These are phyloP conservation scores for Xiphorhynchus elegans DNA, from an alignment of 2,113 vertebrate species.

Conservation along the genomic window DNA sequence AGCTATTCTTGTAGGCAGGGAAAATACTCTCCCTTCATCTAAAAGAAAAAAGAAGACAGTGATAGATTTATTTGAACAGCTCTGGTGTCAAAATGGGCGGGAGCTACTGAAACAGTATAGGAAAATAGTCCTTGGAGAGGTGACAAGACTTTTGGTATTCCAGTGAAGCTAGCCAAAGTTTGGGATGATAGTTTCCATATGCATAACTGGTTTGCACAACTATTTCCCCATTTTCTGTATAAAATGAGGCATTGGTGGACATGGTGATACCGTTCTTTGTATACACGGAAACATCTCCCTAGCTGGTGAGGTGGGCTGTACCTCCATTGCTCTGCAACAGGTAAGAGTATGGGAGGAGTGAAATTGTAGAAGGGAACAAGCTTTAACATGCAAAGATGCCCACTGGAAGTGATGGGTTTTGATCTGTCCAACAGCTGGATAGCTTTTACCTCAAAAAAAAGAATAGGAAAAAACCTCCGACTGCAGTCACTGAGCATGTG, in stretches of 20 bases:
- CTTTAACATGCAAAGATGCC: background rate
- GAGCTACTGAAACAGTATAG: conserved; percentile 15
- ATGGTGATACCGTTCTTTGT: background rate
- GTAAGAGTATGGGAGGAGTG: background rate
- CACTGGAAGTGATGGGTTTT: background rate
- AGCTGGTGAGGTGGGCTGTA: background rate
- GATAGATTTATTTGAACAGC: background rate
- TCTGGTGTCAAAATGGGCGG: background rate
- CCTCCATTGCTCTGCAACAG: fast-evolving
- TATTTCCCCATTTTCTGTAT: background rate
- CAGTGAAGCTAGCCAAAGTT: conserved; percentile 19
- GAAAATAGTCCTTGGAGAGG: conserved; percentile 37
- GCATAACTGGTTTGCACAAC: background rate
- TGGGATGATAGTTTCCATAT: conserved; percentile 46
- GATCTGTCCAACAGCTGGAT: background rate
- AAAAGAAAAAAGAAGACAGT: background rate
- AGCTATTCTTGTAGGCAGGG: background rate
- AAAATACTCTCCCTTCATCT: background rate
- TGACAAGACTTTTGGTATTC: background rate
- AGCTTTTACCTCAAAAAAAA: background rate
- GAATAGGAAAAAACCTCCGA: background rate
- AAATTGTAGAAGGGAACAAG: fast-evolving
- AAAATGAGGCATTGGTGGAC: background rate
- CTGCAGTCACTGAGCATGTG: background rate
- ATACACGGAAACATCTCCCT: background rate